phyloP scores from a whole-genome alignment of 2,113 vertebrate genomes.

The Erythrolamprus reginae region DNA sequence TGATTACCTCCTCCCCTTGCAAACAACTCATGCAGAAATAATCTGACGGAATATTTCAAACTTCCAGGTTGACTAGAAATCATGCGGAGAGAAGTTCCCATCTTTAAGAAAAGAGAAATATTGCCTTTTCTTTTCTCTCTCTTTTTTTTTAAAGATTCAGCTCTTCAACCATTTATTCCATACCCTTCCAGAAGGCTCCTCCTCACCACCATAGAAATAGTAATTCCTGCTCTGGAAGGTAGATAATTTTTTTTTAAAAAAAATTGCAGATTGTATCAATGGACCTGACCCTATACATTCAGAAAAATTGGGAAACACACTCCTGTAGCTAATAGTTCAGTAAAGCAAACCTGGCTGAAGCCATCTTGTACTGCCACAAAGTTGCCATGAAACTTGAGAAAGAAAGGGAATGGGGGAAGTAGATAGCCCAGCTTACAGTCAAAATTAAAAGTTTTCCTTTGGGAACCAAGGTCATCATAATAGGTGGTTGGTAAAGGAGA shows the following conservation, averaged over 20 bases:
- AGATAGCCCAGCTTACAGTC: too few relatives aligned
- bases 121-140: too few relatives aligned
- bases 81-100: not conserved
- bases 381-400: too few relatives aligned
- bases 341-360: too few relatives aligned
- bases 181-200: not conserved
- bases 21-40: not conserved
- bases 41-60: constrained; percentile 29
- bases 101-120: not conserved
- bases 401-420: too few relatives aligned
- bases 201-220: not conserved
- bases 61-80: constrained; percentile 36
- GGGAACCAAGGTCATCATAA: too few relatives aligned
- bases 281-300: not conserved
- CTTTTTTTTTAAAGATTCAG: not conserved
- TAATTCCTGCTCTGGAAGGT: not conserved
- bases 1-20: constrained; percentile 32
- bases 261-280: not conserved
- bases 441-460: too few relatives aligned
- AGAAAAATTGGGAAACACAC: not conserved
- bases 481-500: too few relatives aligned
- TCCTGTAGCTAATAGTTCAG: not conserved
- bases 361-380: too few relatives aligned
- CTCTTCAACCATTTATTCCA: not conserved
- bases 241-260: not conserved